These are phyloP conservation scores for Anthophora plumipes DNA, from an alignment of 2,888 invertebrate species.

Conservation along the genomic window DNA sequence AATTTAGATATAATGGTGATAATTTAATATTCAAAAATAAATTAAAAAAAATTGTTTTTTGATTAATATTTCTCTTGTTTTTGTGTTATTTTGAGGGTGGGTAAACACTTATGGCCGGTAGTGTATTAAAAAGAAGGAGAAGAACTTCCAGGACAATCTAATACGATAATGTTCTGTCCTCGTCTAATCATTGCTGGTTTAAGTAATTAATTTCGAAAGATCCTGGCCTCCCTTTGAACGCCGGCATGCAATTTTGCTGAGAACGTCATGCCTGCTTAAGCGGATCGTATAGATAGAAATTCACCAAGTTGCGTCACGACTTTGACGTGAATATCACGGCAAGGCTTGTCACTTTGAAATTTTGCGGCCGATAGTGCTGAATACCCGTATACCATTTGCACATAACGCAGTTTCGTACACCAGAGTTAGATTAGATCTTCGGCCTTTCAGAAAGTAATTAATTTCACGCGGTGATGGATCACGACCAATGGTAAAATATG, in stretches of 20 bases:
- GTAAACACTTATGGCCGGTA: too few species aligned
- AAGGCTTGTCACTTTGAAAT: constrained; percentile 43
- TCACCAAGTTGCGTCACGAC: constrained; percentile 27
- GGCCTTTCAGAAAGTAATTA: constrained; percentile 25
- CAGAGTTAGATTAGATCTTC: constrained; percentile 32
- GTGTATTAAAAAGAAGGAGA: too few species aligned
- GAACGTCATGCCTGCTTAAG: constrained; percentile 21
- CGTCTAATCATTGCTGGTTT: neutral
- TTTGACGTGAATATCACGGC: constrained; percentile 26
- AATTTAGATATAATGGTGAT: too few species aligned
- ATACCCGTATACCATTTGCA: constrained; percentile 20
- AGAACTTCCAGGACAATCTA: too few species aligned
- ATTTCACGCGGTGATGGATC: constrained; percentile 2
- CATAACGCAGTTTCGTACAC: constrained; percentile 7
- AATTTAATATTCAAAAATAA: too few species aligned
- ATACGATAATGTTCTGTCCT: neutral
- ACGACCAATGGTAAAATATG: neutral
- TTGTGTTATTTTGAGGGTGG: too few species aligned
- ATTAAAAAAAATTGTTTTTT: too few species aligned
- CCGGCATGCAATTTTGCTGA: constrained; percentile 35
- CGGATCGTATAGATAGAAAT: constrained; percentile 42
- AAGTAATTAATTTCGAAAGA: constrained; percentile 29
- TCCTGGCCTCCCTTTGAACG: neutral
- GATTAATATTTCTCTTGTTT: too few species aligned
- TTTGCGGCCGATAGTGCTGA: constrained; percentile 30